Evolutionary conservation across 2,113 vertebrate genomes (phyloP).

Genomic region (Trichechus manatus): DNA sequence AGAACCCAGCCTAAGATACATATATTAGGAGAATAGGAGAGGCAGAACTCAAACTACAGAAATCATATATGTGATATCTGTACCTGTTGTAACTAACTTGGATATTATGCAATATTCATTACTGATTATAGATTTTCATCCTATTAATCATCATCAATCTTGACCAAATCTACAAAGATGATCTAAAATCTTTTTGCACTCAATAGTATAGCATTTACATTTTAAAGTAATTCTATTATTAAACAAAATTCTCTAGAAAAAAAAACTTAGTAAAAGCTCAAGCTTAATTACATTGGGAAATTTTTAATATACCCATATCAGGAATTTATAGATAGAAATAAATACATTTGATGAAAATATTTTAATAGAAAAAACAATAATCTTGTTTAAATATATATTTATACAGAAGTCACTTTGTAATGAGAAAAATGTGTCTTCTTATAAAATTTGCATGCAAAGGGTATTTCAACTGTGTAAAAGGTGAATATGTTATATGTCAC

Average conservation of each 20-base stretch:
- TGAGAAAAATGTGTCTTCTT: background rate
- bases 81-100: background rate
- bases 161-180: background rate
- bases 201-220: background rate
- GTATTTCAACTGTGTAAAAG: background rate
- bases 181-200: background rate
- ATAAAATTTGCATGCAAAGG: background rate
- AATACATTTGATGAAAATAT: background rate
- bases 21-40: background rate
- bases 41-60: background rate
- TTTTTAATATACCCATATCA: background rate
- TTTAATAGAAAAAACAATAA: background rate
- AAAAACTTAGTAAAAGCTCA: background rate
- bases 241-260: background rate
- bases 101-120: background rate
- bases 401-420: background rate
- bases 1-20: too few species aligned
- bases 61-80: background rate
- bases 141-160: background rate
- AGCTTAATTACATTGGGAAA: background rate
- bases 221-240: background rate
- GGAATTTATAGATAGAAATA: background rate
- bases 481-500: background rate
- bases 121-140: background rate
- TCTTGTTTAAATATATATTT: background rate